These are phyloP conservation scores for Drosophila nigricruria DNA, from an alignment of 2,888 invertebrate species.

Conservation along the genomic window DNA sequence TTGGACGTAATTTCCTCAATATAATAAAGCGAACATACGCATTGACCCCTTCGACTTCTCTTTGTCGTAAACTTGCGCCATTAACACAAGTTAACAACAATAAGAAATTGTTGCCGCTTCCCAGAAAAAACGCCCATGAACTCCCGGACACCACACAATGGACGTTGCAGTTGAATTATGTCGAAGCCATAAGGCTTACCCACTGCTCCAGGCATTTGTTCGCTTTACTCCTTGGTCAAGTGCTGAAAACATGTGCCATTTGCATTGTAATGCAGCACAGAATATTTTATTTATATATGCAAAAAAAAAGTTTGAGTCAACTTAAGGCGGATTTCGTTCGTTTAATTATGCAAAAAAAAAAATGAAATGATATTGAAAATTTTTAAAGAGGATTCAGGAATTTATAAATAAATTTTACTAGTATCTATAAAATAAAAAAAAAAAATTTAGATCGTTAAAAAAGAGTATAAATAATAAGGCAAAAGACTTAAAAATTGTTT, in stretches of 20 bases:
- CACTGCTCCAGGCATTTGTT: not conserved
- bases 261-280: not conserved
- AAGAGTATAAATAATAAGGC: not conserved
- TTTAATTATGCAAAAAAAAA: not conserved
- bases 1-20: conserved; percentile 6
- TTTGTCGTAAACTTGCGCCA: conserved; percentile 71
- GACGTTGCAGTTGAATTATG: conserved; percentile 13
- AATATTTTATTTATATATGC: not conserved
- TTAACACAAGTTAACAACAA: conserved; percentile 51
- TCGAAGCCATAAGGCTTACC: not conserved
- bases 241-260: conserved; percentile 11
- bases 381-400: not conserved
- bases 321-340: not conserved
- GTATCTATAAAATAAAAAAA: not conserved
- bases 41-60: conserved; percentile 51
- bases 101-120: conserved; percentile 36
- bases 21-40: conserved; percentile 37
- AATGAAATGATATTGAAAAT: not conserved
- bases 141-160: conserved; percentile 20
- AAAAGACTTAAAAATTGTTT: not conserved
- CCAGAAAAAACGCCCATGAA: conserved; percentile 36
- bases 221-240: conserved; percentile 15
- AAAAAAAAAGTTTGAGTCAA: not conserved
- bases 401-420: not conserved
- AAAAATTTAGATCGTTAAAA: not conserved